These are phyloP conservation scores for Trachelus tabidus DNA, from an alignment of 2,888 invertebrate species.

Conservation along the genomic window DNA sequence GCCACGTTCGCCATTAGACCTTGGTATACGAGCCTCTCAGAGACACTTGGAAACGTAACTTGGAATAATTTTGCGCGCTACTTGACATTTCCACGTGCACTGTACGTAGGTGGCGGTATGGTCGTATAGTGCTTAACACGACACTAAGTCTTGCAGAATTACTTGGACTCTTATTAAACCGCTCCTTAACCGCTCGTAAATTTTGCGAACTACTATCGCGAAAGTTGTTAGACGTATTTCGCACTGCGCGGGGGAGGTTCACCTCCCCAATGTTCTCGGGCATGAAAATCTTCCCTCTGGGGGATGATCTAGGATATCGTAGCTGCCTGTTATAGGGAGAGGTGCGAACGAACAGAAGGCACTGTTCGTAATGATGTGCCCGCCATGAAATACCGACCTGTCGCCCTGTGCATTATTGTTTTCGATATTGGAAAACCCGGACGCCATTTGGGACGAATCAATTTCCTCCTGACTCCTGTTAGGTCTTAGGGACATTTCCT, in stretches of 20 bases:
- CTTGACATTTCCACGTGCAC: background rate
- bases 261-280: background rate
- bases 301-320: background rate
- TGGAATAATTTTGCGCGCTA: background rate
- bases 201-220: slow-evolving; percentile 31
- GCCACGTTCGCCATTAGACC: background rate
- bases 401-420: background rate
- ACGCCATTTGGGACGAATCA: background rate
- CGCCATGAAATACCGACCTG: background rate
- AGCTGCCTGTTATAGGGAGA: background rate
- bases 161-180: slow-evolving; percentile 27
- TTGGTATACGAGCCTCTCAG: background rate
- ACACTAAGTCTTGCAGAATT: slow-evolving; percentile 29
- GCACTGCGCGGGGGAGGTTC: background rate
- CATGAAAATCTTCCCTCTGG: background rate
- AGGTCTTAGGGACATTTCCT: background rate
- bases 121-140: slow-evolving; percentile 15
- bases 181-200: slow-evolving; percentile 37
- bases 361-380: background rate
- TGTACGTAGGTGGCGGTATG: background rate
- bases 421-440: background rate
- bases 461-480: background rate
- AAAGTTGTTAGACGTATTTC: slow-evolving; percentile 24
- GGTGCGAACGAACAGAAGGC: background rate
- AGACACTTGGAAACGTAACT: background rate